phyloP scores from a whole-genome alignment of 2,888 invertebrate genomes.

The Caenorhabditis afra region DNA sequence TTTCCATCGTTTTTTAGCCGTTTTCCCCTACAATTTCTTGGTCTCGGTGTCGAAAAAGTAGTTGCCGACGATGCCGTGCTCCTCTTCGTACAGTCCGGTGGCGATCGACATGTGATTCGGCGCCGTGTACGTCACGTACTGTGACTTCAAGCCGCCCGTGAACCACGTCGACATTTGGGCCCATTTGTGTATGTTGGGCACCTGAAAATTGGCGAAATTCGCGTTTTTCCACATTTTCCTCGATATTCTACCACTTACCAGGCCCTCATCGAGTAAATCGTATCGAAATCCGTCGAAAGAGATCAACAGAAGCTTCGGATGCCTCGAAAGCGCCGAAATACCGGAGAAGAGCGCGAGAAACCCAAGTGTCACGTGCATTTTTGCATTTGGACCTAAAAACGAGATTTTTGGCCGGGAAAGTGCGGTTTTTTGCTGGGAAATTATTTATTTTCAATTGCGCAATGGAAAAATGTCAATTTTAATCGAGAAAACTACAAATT shows the following conservation, averaged over 20 bases:
- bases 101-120: conserved; percentile 73
- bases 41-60: conserved; percentile 67
- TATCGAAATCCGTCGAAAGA: conserved; percentile 72
- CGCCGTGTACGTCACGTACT: conserved; percentile 68
- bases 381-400: conserved; percentile 38
- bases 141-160: conserved; percentile 61
- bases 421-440: conserved; percentile 14
- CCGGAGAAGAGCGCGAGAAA: conserved; percentile 12
- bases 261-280: conserved; percentile 64
- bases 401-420: neutral
- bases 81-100: conserved; percentile 67
- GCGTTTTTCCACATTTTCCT: neutral
- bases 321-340: conserved; percentile 30
- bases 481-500: neutral
- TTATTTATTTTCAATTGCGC: neutral
- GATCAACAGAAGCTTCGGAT: conserved; percentile 67
- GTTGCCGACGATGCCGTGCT: conserved; percentile 71
- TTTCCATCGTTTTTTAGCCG: neutral
- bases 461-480: neutral
- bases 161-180: conserved; percentile 66
- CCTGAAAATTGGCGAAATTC: conserved; percentile 45
- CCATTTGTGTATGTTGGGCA: conserved; percentile 67
- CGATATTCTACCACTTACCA: conserved; percentile 41
- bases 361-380: conserved; percentile 36
- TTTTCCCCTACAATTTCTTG: conserved; percentile 53